Conservation (phyloP, 2,888 invertebrate species). For the Ectemnius continuus region DNA sequence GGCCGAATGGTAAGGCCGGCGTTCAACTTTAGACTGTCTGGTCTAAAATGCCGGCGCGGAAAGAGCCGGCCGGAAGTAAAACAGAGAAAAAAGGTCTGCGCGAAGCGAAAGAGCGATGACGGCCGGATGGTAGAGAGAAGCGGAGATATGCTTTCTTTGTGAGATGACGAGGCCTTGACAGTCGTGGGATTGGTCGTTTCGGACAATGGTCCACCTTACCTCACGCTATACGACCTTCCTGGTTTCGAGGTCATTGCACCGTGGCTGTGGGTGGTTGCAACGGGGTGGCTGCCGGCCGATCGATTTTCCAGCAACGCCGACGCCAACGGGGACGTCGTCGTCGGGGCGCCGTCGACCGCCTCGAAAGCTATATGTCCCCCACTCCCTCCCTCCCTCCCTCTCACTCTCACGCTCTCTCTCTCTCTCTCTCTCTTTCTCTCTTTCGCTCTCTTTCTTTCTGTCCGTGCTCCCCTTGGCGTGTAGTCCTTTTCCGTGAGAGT, state of each 20-base stretch:
- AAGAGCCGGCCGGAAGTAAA: conserved; percentile 57
- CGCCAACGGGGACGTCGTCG: conserved; percentile 16
- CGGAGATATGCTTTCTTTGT: conserved; percentile 52
- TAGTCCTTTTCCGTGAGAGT: conserved; percentile 6
- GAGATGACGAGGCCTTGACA: background rate
- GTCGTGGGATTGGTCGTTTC: conserved; percentile 9
- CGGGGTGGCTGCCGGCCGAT: conserved; percentile 61
- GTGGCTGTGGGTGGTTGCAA: conserved; percentile 50
- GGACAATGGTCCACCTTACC: conserved; percentile 61
- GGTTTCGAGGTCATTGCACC: conserved; percentile 75
- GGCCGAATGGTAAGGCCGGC: conserved; percentile 10
- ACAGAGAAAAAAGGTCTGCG: conserved; percentile 49
- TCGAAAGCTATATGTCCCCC: conserved; percentile 19
- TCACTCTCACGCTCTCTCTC: conserved; percentile 8
- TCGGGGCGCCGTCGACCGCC: conserved; percentile 38
- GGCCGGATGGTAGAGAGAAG: conserved; percentile 38
- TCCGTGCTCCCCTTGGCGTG: background rate
- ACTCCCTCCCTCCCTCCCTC: background rate
- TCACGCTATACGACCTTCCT: conserved; percentile 70
- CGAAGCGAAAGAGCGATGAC: conserved; percentile 49
- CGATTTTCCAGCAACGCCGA: conserved; percentile 62
- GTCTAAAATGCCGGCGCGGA: conserved; percentile 48
- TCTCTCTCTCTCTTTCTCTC: background rate
- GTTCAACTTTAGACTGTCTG: conserved; percentile 44
- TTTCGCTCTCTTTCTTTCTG: background rate